Evolutionary conservation across 2,888 invertebrate species (phyloP), one percentile per base, ranked within the genome.

Genomic region (Galeopsomyia nigrocyanea): DNA sequence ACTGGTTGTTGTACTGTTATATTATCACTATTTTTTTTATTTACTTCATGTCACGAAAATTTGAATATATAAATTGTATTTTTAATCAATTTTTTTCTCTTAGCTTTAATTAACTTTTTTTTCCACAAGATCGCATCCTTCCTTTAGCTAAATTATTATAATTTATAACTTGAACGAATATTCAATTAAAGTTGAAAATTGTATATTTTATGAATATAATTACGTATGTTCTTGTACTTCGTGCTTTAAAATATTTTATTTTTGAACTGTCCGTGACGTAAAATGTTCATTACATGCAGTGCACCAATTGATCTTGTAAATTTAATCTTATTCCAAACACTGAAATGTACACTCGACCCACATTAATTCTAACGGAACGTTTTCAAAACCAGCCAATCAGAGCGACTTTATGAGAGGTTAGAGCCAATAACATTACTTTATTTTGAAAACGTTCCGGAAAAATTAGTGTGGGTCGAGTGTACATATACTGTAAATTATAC

Each of bases 251-350:
- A 56, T 49, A 14, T 49, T 57, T 46, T 31, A 19, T 26, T 39
- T 13, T 39, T 39, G 2, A 7, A 10, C 10, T 21, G 17, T 68
- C 19, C 51, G 57, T 70, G 53, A 53, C 17, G 49, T 68, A 58
- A 71, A 53, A 64, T 9, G 47, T 67, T 63, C n/a, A 62, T 26
- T 53, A 46, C 71, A 71, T 71, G 71, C 67, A 74, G 74, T 71
- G 66, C 69, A 3, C 46, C n/a, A 51, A 64, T 63, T 64, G 47
- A 17, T 21, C 68, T 47, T 5, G 64, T 47, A 47, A 17, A 57
- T 26, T 46, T 10, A 63, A 72, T 53, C 49, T 50, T 62, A 64
- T 63, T 21, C 46, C 56, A n/a, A 58, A 67, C 51, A 57, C 7
- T 39, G 39, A 39, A 3, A 10, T 39, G 39, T 7, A 1, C 10